These are phyloP conservation scores for Parotia lawesii DNA, from an alignment of 2,113 vertebrate species.

Conservation along the genomic window DNA sequence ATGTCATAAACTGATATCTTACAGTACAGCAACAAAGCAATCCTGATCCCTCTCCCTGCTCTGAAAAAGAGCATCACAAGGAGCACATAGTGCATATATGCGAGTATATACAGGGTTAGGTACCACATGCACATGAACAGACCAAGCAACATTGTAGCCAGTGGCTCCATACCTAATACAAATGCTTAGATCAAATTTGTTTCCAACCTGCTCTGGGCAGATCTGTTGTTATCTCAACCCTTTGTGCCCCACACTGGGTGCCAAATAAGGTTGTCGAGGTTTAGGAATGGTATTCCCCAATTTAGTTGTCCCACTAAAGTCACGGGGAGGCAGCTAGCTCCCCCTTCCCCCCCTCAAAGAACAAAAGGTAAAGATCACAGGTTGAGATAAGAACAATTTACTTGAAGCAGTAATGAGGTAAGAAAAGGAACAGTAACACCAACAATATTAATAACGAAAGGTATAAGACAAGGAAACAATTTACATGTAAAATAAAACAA, in stretches of 20 bases:
- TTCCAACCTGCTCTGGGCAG: background rate
- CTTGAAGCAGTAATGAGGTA: background rate
- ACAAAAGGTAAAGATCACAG: background rate
- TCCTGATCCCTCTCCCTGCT: background rate
- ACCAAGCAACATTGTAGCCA: background rate
- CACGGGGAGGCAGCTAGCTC: background rate
- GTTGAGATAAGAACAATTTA: background rate
- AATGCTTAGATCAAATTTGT: background rate
- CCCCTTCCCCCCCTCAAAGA: background rate
- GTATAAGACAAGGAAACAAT: background rate
- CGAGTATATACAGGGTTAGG: background rate
- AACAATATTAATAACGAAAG: background rate
- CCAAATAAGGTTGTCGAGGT: background rate
- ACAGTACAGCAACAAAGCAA: background rate
- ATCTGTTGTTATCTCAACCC: background rate
- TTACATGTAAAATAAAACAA: background rate
- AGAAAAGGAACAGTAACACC: background rate
- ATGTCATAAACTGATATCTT: background rate
- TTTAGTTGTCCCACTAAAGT: background rate
- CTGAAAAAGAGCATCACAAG: background rate
- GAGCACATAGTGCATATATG: background rate
- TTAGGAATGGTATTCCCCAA: background rate
- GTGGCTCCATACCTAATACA: background rate
- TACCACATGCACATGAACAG: background rate
- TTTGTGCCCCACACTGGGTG: background rate